Base-by-base conservation (phyloP, 2,888 invertebrate species). In the Trimorus sp. region DNA sequence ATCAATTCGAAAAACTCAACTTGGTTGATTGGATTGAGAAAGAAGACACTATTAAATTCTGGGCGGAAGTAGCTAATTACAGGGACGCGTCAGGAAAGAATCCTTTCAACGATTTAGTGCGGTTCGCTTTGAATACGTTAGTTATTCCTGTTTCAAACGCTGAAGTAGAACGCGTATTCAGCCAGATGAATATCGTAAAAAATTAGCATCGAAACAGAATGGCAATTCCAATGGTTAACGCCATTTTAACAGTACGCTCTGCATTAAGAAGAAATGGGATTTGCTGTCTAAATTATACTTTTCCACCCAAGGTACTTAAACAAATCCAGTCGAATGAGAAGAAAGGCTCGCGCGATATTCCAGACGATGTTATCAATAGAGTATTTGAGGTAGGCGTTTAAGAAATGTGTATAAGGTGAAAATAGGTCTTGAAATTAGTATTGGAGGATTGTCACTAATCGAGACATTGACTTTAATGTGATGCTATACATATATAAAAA, bases 1-100 rank as follows among this genome's bases (percentile, higher is more conserved):
- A 59, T 15, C 59, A 59, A 11, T 59, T 15, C 15, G 15, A 1
- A 15, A 59, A 59, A n/a, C 14, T 59, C 1, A 42, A 42, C 9
- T 42, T 59, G 12, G 42, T 63, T 12, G 11, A 49, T 4, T 63
- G 63, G 49, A 12, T 9, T 0, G 63, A 63, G 48, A 16, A 37
- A n/a, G 16, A 26, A 7, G n/a, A 48, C 6, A 63, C 63, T 9
- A 15, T 36, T 26, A 36, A n/a, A 5, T 63, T 63, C 42, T 63
- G 49, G 63, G 49, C 11, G 12, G 63, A 63, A 49, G 63, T 63
- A 2, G 7, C 7, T n/a, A 26, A 48, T 1, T 66, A 54, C 42
- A 45, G 11, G 14, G 48, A 69, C 36, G 45, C 66, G 6, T 42
- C 66, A 7, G 66, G 37, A 40, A 14, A 38, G n/a, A 66, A 66